Conservation (phyloP, 2,888 invertebrate species). For the Drosophila yooni region DNA sequence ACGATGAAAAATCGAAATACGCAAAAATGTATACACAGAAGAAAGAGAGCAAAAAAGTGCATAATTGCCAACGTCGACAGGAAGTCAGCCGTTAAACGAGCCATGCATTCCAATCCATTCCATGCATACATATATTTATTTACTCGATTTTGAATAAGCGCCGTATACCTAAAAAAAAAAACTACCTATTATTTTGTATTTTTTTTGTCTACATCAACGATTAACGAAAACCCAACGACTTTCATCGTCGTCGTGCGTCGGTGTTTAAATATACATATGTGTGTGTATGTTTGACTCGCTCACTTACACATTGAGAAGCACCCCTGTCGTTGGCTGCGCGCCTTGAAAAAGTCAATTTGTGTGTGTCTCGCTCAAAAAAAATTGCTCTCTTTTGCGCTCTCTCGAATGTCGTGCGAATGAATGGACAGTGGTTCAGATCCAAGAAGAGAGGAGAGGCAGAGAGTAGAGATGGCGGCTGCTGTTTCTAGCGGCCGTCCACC, state of each 20-base stretch:
- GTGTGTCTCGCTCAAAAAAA: slow-evolving; percentile 53
- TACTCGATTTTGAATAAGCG: slow-evolving; percentile 55
- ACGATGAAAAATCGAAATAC: slow-evolving; percentile 46
- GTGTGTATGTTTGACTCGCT: slow-evolving; percentile 47
- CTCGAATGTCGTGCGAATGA: slow-evolving; percentile 53
- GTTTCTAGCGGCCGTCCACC: slow-evolving; percentile 64
- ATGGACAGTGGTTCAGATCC: slow-evolving; percentile 61
- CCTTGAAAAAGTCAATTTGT: slow-evolving; percentile 73
- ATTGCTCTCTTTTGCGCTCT: slow-evolving; percentile 35
- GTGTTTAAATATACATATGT: slow-evolving; percentile 51
- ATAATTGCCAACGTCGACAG: slow-evolving; percentile 30
- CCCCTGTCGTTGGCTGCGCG: slow-evolving; percentile 59
- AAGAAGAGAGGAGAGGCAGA: slow-evolving; percentile 39
- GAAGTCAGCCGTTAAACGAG: slow-evolving; percentile 35
- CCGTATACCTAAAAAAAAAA: slow-evolving; percentile 49
- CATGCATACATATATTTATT: slow-evolving; percentile 34
- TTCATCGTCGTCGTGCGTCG: slow-evolving; percentile 74
- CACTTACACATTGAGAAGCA: slow-evolving; percentile 31
- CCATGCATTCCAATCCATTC: slow-evolving; percentile 23
- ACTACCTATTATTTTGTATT: slow-evolving; percentile 62
- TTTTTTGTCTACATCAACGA: slow-evolving; percentile 83
- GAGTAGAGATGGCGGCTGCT: slow-evolving; percentile 28
- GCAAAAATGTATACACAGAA: slow-evolving; percentile 41
- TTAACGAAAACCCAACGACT: slow-evolving; percentile 82
- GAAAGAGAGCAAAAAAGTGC: slow-evolving; percentile 50